Base-by-base conservation (phyloP, 1,140 invertebrate genomes). In the Sycophila sp. region DNA sequence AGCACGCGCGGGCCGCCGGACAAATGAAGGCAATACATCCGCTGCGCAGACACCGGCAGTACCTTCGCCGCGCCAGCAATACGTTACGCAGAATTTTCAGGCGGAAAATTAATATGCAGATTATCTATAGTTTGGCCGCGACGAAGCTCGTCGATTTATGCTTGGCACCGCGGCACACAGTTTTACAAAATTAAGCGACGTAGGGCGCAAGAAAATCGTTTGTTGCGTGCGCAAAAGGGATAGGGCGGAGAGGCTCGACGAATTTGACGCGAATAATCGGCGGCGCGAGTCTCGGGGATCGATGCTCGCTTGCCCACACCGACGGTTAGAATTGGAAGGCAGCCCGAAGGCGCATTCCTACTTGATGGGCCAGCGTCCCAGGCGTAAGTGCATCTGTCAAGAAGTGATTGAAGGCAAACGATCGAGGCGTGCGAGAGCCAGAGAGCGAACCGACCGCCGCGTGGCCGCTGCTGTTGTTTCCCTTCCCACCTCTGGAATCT, bases 381-480 rank as follows among this genome's bases (percentile, higher is more conserved):
- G 71, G 75, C 76, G 78, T 78, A 83, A 83, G 82, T 82, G 80
- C 77, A 80, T 80, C 83, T 83, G 82, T 85, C 83, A 83, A 80
- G 80, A 79, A 81, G 77, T 83, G 81, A 84, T 84, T 82, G 82
- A 83, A 83, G 80, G 80, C 79, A 78, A 83, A 79, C 77, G 78
- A 81, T 82, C 76, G 70, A 72, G 77, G 75, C 75, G 73, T 77
- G 64, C 73, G 55, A 62, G 72, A 7, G 36, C 22, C 15, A 6
- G 36, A 51, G 45, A 28, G 59, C 58, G 30, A 60, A 49, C 47
- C 47, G 32, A 47, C 42, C 59, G 10, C 36, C 15, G 34, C 30
- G 11, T n/a, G n/a, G n/a, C 68, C 56, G 26, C 51, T 26, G 70
- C 60, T 49, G 53, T 32, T 40, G 17, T 13, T 36, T 60, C 34